Base-by-base conservation (phyloP, 1,140 invertebrate genomes). In the Melipona quadrifasciata region DNA sequence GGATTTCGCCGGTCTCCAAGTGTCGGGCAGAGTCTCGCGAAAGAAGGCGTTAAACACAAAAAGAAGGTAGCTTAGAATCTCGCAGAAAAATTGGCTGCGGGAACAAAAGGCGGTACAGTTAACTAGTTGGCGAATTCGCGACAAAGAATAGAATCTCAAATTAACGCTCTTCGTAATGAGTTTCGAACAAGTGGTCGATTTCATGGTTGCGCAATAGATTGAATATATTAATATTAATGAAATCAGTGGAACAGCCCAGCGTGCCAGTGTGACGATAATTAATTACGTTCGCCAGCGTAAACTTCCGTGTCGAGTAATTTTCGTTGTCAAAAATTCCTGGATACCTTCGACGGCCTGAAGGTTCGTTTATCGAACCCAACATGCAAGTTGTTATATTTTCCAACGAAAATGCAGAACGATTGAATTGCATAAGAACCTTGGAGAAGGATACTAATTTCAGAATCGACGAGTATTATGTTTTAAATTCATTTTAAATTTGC, bases 221-320 rank as follows among this genome's bases (percentile, higher is more conserved):
- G n/a, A 53, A 73, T 73, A 53, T 27, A 73, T 73, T 73, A 72
- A 72, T 51, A 73, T 73, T 53, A 53, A 73, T 53, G 71, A 73
- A 27, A 27, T 53, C 47, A 53, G 17, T 6, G 71, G 17, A 6
- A 53, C n/a, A 53, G 47, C 31, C 1, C 31, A 31, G 31, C 31
- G 31, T 31, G 31, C n/a, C 12, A 73, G 47, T 31, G 17, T 14
- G 71, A 53, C 24, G 47, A 53, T 73, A 73, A 73, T 73, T 73
- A 73, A 73, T 73, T 73, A 73, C 31, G 19, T 17, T 19, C 19
- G 31, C 17, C 17, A 1, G 4, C n/a, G 12, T 16, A 19, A 51
- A 51, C 27, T 53, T 51, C n/a, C 27, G n/a, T 31, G 31, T 31
- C 31, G 31, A 31, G 31, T 31, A 10, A 5, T 31, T 27, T 47